Evolutionary conservation across 2,113 vertebrate species (phyloP).

Genomic region (Tenrec ecaudatus): DNA sequence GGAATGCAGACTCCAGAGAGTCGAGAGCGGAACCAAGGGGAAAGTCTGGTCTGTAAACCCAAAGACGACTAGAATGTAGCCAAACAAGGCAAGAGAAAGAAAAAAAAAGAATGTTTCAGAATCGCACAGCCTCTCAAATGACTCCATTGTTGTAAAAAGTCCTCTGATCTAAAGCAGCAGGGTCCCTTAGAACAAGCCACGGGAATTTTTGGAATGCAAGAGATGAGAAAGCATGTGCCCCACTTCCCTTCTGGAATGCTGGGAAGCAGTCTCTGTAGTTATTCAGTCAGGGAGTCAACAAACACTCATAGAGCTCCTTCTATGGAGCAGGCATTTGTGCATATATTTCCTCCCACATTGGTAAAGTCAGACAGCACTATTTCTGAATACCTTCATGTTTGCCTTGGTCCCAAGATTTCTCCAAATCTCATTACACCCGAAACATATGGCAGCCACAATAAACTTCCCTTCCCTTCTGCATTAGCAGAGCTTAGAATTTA

Average conservation of each 20-base stretch:
- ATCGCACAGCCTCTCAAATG: neutral
- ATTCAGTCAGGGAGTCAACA: neutral
- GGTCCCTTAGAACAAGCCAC: neutral
- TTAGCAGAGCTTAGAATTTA: neutral
- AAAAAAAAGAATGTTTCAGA: neutral
- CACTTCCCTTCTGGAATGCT: neutral
- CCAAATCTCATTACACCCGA: neutral
- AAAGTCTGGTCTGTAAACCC: neutral
- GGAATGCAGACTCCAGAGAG: too few species aligned
- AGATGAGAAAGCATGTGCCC: neutral
- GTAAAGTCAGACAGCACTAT: too few species aligned
- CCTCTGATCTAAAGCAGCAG: neutral
- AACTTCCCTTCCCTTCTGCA: neutral
- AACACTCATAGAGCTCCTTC: neutral
- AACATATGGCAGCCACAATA: neutral
- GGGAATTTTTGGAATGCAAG: neutral
- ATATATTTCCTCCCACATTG: neutral
- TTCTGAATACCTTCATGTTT: neutral
- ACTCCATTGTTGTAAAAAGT: neutral
- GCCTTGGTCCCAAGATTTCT: neutral
- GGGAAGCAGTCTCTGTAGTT: neutral
- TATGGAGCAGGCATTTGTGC: neutral
- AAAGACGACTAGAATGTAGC: neutral
- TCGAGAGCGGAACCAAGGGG: neutral
- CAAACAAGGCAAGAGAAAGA: neutral